A percentile compares a stretch with the other conserved stretches of the same genome.
Evolutionary conservation across 64 coral and sea anemone species (phyloP).

Genomic region (Montipora capricornis): DNA sequence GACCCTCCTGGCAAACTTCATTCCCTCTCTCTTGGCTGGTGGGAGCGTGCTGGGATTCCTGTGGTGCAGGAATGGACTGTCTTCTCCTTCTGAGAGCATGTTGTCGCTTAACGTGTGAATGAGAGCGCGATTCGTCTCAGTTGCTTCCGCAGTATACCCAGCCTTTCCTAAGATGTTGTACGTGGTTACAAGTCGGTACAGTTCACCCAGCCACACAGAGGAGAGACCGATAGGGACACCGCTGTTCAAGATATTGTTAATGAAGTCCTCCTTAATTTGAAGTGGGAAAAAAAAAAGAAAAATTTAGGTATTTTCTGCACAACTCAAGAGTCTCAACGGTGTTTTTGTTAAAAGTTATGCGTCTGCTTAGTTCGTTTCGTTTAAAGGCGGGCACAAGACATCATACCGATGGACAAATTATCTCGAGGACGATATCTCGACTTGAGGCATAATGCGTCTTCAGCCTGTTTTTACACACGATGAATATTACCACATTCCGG

Average conservation of each 20-base stretch:
- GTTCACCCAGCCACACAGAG: conserved; percentile 95
- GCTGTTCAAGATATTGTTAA: conserved; percentile 70
- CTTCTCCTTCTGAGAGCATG: conserved; percentile 59
- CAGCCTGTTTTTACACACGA: too few relatives aligned
- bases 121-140: conserved; percentile 80
- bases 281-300: not conserved
- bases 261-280: conserved; percentile 66
- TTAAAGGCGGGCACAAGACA: too few relatives aligned
- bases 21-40: conserved; percentile 85
- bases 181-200: conserved; percentile 93
- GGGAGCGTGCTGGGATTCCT: conserved; percentile 75
- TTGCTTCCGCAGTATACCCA: conserved; percentile 73
- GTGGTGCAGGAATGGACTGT: conserved; percentile 77
- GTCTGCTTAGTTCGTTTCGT: too few relatives aligned
- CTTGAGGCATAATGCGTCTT: too few relatives aligned
- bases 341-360: too few relatives aligned
- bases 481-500: too few relatives aligned
- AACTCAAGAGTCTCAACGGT: not conserved
- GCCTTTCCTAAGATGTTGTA: conserved; percentile 97
- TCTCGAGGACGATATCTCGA: too few relatives aligned
- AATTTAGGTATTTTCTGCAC: not conserved
- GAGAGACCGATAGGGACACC: conserved; percentile 88
- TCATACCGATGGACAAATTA: too few relatives aligned
- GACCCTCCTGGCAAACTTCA: conserved; percentile 92
- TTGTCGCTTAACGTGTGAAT: conserved; percentile 80